Conservation (phyloP, 1,140 invertebrate species). For the Melanaphis sacchari region DNA sequence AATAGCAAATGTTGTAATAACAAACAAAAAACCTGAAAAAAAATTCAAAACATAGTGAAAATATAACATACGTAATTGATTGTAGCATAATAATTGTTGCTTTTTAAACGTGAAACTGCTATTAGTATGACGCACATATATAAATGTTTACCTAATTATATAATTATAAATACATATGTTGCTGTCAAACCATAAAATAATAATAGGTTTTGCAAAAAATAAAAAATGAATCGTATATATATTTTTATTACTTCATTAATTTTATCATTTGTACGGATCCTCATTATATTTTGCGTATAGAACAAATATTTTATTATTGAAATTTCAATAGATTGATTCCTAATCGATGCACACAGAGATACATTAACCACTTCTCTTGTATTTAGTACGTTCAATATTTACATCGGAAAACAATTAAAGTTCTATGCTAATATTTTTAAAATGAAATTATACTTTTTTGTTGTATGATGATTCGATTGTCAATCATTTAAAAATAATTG, state of each 20-base stretch:
- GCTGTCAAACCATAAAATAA: neutral
- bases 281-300: neutral
- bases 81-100: neutral
- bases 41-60: neutral
- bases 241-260: too few species aligned
- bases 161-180: too few species aligned
- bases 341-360: neutral
- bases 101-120: neutral
- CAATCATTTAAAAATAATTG: neutral
- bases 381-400: too few species aligned
- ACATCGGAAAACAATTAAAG: too few species aligned
- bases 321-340: neutral
- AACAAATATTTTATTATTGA: neutral
- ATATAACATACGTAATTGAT: neutral
- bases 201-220: neutral
- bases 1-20: neutral
- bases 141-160: too few species aligned
- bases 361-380: too few species aligned
- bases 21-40: neutral
- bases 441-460: neutral
- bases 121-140: neutral
- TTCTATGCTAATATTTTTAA: neutral
- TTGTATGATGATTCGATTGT: neutral
- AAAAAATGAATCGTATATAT: neutral
- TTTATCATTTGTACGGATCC: neutral